Conservation (phyloP, 1,140 invertebrate genomes). For the Cherax destructor region DNA sequence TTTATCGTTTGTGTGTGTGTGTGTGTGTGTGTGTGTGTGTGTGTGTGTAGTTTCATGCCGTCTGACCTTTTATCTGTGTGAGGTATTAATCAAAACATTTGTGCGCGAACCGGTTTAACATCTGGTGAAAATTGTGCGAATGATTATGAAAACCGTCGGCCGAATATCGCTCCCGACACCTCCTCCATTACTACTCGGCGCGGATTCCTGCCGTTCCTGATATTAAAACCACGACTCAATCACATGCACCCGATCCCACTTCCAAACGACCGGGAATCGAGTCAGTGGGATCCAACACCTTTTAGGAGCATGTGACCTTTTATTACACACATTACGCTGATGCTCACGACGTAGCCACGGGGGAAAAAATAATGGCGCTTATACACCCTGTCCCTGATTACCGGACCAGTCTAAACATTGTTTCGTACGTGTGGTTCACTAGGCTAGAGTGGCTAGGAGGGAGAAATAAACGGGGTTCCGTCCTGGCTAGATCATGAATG, state of each 20-base stretch:
- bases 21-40: background rate
- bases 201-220: constrained; percentile 68
- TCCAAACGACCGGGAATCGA: constrained; percentile 67
- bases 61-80: background rate
- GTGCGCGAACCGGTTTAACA: background rate
- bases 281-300: constrained; percentile 69
- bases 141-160: background rate
- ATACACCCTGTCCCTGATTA: no score
- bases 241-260: constrained; percentile 67
- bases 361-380: no score
- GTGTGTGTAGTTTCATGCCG: background rate
- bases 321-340: background rate
- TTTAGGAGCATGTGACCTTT: constrained; percentile 42
- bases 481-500: constrained; percentile 64
- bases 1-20: background rate
- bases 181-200: constrained; percentile 63
- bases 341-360: background rate
- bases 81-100: constrained; percentile 20
- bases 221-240: constrained; percentile 70
- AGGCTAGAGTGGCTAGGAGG: background rate
- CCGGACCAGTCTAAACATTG: no score
- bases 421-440: background rate
- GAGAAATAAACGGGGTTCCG: constrained; percentile 39
- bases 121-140: constrained; percentile 30
- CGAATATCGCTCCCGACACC: constrained; percentile 27